phyloP scores from a whole-genome alignment of 2,113 vertebrate genomes.

The Shinisaurus crocodilurus region DNA sequence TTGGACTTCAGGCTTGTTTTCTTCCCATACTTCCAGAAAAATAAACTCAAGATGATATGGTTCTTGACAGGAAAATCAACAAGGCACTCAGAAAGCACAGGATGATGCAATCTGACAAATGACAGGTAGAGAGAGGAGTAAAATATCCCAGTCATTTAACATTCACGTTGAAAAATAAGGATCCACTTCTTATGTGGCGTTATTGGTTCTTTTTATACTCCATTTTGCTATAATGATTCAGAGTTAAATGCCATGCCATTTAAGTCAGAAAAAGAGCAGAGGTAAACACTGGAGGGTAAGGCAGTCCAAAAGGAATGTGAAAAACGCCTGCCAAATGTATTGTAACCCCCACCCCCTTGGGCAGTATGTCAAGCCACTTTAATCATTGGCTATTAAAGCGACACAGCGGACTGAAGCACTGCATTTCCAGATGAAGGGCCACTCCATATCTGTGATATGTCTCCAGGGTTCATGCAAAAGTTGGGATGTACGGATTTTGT shows the following conservation, averaged over 20 bases:
- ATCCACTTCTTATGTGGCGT: conserved; percentile 62
- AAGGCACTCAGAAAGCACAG: background rate
- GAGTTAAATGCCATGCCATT: conserved; percentile 77
- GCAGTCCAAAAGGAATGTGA: conserved; percentile 58
- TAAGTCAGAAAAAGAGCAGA: conserved; percentile 71
- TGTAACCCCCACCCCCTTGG: conserved; percentile 19
- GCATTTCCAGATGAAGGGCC: background rate
- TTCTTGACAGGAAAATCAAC: conserved; percentile 18
- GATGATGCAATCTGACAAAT: conserved; percentile 15
- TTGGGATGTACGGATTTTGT: background rate
- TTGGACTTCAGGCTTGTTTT: conserved; percentile 34
- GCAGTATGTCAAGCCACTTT: conserved; percentile 16
- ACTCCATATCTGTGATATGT: background rate
- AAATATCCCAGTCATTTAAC: conserved; percentile 68
- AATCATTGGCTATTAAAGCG: background rate
- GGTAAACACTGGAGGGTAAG: conserved; percentile 57
- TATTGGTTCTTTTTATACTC: conserved; percentile 65
- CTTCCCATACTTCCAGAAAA: conserved; percentile 28
- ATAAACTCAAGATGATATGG: background rate
- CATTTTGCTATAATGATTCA: conserved; percentile 74
- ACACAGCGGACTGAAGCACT: background rate
- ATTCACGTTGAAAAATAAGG: conserved; percentile 64
- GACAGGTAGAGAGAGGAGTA: conserved; percentile 58
- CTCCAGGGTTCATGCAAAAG: background rate
- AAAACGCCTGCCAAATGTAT: conserved; percentile 44